phyloP scores from a whole-genome alignment of 2,888 invertebrate species.

The Timandra comae region DNA sequence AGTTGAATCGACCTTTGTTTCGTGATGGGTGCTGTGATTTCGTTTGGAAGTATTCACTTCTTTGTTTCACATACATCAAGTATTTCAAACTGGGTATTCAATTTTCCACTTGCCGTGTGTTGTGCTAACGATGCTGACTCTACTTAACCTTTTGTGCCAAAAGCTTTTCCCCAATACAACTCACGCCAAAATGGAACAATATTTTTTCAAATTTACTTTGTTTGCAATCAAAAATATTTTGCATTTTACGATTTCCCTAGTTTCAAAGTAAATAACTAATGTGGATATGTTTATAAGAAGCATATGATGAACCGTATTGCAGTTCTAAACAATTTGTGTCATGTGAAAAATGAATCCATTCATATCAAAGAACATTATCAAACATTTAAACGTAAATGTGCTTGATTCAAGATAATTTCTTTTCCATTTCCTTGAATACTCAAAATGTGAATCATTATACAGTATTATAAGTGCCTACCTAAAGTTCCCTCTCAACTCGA shows the following conservation, averaged over 20 bases:
- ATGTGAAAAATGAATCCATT: constrained; percentile 2
- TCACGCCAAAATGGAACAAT: constrained; percentile 9
- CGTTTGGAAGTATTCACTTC: constrained; percentile 2
- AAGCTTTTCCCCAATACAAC: constrained; percentile 9
- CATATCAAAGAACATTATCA: too few relatives aligned
- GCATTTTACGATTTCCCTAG: too few relatives aligned
- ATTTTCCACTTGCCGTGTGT: constrained; percentile 6
- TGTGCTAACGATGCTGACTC: constrained; percentile 9
- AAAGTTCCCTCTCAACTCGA: constrained; percentile 28
- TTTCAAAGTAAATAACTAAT: too few relatives aligned
- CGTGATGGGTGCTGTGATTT: constrained; percentile 7
- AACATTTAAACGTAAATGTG: too few relatives aligned
- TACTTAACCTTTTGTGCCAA: constrained; percentile 8
- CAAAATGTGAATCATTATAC: constrained; percentile 32
- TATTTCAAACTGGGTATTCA: constrained; percentile 3
- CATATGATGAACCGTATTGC: too few relatives aligned
- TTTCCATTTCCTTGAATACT: constrained; percentile 27
- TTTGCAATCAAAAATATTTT: too few relatives aligned
- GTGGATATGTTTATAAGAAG: too few relatives aligned
- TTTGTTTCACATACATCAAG: constrained; percentile 1
- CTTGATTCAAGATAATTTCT: constrained; percentile 8
- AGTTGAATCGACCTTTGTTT: too few relatives aligned
- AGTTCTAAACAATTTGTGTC: too few relatives aligned
- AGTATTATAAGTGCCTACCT: constrained; percentile 31
- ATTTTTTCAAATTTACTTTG: too few relatives aligned